Percentiles rank a stretch among this genome's conserved stretches.
phyloP scores from a whole-genome alignment of 2,113 vertebrate genomes.

The Mesoclemmys tuberculata region DNA sequence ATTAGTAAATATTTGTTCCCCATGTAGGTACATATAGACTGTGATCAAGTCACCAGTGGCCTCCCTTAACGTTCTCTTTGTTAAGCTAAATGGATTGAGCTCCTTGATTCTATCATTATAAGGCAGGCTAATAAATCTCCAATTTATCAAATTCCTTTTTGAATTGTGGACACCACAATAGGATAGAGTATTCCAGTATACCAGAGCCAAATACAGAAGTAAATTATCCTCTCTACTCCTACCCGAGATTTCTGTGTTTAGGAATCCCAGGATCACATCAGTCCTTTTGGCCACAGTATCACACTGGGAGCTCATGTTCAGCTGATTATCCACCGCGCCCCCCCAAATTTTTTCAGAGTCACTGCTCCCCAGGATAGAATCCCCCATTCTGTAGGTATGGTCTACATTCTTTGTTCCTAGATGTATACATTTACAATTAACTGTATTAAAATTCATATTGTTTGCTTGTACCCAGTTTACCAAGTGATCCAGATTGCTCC shows the following conservation, averaged over 20 bases:
- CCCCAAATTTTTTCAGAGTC: background rate
- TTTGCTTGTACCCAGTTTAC: background rate
- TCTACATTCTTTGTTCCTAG: background rate
- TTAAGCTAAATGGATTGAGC: background rate
- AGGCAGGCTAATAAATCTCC: background rate
- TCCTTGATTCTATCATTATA: background rate
- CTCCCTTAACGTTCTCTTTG: no score
- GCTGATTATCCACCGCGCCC: background rate
- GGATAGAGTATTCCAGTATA: background rate
- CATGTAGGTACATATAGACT: no score
- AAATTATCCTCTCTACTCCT: background rate
- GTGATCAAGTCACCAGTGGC: no score
- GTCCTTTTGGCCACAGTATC: background rate
- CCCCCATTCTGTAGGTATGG: background rate
- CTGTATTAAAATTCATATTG: background rate
- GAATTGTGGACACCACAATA: background rate
- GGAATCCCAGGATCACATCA: background rate
- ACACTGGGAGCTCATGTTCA: background rate
- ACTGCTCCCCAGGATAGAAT: background rate
- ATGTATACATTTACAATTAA: background rate
- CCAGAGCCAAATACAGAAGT: background rate
- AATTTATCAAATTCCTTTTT: background rate
- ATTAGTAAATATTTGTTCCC: no score
- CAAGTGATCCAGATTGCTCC: background rate
- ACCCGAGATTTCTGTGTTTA: background rate